These are phyloP conservation scores for Augiades crinisus DNA, from an alignment of 2,888 invertebrate species.

Conservation along the genomic window DNA sequence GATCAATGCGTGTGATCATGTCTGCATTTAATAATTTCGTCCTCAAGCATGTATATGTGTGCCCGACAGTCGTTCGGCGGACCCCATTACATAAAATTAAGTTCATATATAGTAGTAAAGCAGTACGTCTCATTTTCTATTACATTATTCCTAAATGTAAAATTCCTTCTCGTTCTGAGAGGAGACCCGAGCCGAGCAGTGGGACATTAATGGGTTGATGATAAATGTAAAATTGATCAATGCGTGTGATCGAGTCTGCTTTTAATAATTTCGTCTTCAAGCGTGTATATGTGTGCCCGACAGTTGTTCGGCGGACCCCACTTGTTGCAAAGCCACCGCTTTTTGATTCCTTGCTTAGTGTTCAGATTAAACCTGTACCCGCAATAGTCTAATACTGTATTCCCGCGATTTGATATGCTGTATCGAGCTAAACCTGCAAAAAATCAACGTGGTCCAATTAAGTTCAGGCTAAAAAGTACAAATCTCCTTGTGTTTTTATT, in stretches of 20 bases:
- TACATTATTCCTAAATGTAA: no score
- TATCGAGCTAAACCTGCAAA: constrained; percentile 1
- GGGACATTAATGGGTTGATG: no score
- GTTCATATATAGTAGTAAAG: no score
- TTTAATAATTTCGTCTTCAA: constrained; percentile 36
- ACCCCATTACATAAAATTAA: no score
- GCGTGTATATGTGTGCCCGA: constrained; percentile 35
- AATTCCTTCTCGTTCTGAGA: no score
- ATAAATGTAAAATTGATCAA: background rate
- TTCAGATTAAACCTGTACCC: constrained; percentile 29
- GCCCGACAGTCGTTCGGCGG: constrained; percentile 33
- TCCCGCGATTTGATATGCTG: background rate
- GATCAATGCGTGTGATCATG: constrained; percentile 27
- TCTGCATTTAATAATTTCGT: constrained; percentile 32
- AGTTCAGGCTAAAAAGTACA: no score
- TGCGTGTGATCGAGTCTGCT: constrained; percentile 27
- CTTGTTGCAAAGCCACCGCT: constrained; percentile 30
- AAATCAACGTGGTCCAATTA: no score
- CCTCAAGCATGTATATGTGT: constrained; percentile 33
- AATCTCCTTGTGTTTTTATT: no score
- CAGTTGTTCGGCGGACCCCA: constrained; percentile 31
- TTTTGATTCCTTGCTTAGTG: background rate
- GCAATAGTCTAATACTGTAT: constrained; percentile 13
- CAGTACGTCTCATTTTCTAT: no score
- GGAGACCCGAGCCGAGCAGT: no score